Conservation (phyloP, 23 tunicate species). For the Trididemnum nubilum region DNA sequence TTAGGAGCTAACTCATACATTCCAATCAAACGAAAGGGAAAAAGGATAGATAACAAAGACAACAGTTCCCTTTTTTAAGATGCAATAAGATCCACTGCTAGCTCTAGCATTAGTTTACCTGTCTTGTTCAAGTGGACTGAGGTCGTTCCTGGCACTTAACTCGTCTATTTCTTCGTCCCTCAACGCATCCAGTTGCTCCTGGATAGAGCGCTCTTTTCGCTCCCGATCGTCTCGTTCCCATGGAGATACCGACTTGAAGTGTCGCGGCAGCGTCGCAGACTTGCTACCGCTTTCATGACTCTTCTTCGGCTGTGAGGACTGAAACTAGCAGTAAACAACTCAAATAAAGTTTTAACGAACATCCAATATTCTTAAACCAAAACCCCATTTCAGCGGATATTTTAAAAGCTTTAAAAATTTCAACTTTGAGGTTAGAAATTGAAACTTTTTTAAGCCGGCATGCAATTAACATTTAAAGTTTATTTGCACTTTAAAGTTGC, state of each 20-base stretch:
- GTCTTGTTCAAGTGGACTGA: conserved; percentile 63
- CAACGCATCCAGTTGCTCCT: conserved; percentile 86
- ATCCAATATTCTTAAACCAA: background rate
- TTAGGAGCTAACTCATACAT: too few relatives aligned
- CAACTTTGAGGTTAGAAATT: background rate
- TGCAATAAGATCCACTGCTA: too few relatives aligned
- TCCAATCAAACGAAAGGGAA: too few relatives aligned
- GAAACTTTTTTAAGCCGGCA: too few relatives aligned
- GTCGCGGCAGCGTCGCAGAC: conserved; percentile 85
- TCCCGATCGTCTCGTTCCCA: conserved; percentile 65
- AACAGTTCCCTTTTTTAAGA: background rate
- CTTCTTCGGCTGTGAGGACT: conserved; percentile 19
- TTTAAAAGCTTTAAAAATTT: too few relatives aligned
- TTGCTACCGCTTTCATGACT: too few relatives aligned
- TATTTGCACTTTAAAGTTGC: too few relatives aligned
- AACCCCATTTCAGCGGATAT: too few relatives aligned
- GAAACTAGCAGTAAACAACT: background rate
- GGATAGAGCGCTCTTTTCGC: conserved; percentile 62
- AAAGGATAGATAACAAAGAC: background rate
- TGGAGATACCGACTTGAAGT: conserved; percentile 71
- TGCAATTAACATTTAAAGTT: too few relatives aligned
- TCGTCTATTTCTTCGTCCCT: conserved; percentile 93
- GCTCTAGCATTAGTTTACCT: conserved; percentile 65
- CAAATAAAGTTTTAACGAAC: background rate
- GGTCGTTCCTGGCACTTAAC: conserved; percentile 45